Conservation (phyloP, 1,140 invertebrate genomes). For the Apis cerana region DNA sequence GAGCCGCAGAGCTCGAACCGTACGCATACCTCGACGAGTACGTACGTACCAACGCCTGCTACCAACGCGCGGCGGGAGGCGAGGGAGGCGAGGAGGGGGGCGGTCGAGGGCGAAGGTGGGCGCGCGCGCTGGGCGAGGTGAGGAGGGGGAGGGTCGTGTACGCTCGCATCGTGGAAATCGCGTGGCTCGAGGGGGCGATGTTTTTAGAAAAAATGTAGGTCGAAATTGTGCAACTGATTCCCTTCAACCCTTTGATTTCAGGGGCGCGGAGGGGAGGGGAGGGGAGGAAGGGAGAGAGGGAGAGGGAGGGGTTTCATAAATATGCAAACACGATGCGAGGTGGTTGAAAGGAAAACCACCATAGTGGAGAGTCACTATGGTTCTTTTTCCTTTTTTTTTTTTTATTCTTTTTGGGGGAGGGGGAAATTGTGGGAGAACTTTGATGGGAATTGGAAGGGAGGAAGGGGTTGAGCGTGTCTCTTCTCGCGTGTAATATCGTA, state of each 20-base stretch:
- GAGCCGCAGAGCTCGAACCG: conserved; percentile 59
- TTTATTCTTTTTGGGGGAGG: no score
- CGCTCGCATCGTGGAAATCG: neutral
- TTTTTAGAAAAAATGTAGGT: conserved; percentile 29
- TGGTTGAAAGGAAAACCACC: conserved; percentile 1
- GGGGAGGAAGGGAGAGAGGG: no score
- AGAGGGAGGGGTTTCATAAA: neutral
- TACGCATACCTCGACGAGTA: conserved; percentile 58
- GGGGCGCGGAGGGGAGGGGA: no score
- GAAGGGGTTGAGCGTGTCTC: no score
- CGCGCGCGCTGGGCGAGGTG: neutral
- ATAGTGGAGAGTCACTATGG: neutral
- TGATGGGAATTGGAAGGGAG: neutral
- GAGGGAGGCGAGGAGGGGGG: neutral
- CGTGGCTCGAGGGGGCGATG: conserved; percentile 1
- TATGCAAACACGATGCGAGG: neutral
- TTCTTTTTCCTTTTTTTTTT: neutral
- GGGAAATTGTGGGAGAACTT: neutral
- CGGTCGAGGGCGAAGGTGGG: neutral
- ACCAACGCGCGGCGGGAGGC: neutral
- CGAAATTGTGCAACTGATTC: conserved; percentile 25
- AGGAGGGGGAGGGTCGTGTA: conserved; percentile 24
- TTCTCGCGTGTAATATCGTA: no score
- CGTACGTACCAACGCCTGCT: neutral
- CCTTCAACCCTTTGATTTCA: conserved; percentile 7